Evolutionary conservation across 2,888 invertebrate genomes (phyloP), one percentile per base, ranked within the genome.

Genomic region (Diarsia dahlii): DNA sequence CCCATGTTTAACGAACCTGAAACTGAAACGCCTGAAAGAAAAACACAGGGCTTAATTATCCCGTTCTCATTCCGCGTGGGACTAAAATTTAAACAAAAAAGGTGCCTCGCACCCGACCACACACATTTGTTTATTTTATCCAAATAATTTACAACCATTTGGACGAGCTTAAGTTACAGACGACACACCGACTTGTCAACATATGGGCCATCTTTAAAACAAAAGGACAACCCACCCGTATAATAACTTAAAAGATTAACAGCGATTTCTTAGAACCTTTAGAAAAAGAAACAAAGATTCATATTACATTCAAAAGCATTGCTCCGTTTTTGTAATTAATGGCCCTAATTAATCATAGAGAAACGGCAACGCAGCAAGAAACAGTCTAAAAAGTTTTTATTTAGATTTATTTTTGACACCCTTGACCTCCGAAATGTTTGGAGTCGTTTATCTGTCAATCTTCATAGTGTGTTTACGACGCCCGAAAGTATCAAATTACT

Each of bases 401-500:
- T 84, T 48, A 39, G 28, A 62, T 71, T 77, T 52, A 65, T 54
- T 56, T 65, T 60, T 74, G 48, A 71, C 76, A 87, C 78, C 46
- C 56, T 78, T 90, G 90, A 91, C 90, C 90, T 89, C 87, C 76
- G 82, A 87, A 86, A 69, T 85, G 81, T 87, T 87, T 76, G 87
- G 87, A 87, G 83, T 83, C 90, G 91, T 94, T 92, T 91, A 90
- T 94, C 92, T 91, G 91, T 88, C 79, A 84, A 87, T 82, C 87
- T 88, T 84, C 48, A 82, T 87, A 88, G 88, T 87, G 71, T 75
- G 56, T 62, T 64, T 71, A 48, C 52, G 90, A 90, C 88, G 84
- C 88, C 81, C 79, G 86, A 86, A 88, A 89, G 88, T 92, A 91
- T 92, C 90, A 82, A 71, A 88, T 93, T 92, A 90, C 91, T 75